These are phyloP conservation scores for Entomyzon cyanotis DNA, from an alignment of 2,113 vertebrate genomes.

Conservation along the genomic window DNA sequence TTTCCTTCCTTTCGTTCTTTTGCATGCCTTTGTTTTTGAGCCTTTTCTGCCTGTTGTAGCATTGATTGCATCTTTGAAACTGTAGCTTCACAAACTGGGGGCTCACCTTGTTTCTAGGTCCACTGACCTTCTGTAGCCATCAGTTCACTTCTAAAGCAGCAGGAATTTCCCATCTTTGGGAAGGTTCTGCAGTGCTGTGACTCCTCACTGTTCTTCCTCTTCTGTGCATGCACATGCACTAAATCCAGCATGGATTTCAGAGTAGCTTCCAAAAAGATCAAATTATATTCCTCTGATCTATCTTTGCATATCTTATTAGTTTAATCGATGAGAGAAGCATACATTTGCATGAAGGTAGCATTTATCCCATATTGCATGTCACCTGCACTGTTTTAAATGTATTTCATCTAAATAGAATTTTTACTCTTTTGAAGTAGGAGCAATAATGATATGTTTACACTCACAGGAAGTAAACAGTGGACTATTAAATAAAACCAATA, in stretches of 20 bases:
- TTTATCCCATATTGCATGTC: neutral
- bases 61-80: neutral
- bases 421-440: constrained; percentile 25
- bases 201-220: neutral
- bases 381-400: neutral
- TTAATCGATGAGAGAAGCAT: neutral
- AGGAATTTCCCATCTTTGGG: neutral
- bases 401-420: neutral
- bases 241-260: neutral
- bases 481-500: neutral
- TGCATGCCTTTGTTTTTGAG: neutral
- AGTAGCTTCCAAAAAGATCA: neutral
- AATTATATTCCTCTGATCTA: neutral
- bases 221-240: neutral
- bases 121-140: neutral
- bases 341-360: neutral
- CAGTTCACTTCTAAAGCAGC: neutral
- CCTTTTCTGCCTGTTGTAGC: neutral
- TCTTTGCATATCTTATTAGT: neutral
- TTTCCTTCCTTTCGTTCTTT: neutral
- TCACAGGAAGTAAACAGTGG: neutral
- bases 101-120: neutral
- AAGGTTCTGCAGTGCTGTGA: neutral
- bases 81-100: neutral
- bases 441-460: constrained; percentile 19